phyloP scores from a whole-genome alignment of 2,113 vertebrate genomes.

The Tragelaphus strepsiceros region DNA sequence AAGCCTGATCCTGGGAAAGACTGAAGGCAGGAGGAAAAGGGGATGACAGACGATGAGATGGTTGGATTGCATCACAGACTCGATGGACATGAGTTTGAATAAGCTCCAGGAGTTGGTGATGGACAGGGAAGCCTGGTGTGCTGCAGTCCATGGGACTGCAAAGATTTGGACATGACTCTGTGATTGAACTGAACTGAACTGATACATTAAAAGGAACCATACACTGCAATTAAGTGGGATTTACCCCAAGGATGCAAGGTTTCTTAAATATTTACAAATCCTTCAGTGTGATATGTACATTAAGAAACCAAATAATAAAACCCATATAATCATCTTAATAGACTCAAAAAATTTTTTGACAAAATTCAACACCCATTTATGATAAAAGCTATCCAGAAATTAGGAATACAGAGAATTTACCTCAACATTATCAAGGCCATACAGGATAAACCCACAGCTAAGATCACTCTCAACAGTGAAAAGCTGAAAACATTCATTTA shows the following conservation, averaged over 20 bases:
- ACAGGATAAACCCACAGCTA: background rate
- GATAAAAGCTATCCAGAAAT: background rate
- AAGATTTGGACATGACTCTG: background rate
- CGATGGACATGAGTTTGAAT: background rate
- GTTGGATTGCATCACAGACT: background rate
- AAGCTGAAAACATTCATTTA: background rate
- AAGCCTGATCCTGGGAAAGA: background rate
- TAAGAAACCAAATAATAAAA: background rate
- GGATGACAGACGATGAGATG: background rate
- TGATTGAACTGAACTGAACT: background rate
- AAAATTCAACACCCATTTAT: background rate
- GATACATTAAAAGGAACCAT: background rate
- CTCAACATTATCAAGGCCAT: background rate
- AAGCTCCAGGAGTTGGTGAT: background rate
- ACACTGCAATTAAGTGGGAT: background rate
- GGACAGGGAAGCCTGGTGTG: background rate
- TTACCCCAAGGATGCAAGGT: background rate
- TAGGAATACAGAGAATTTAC: background rate
- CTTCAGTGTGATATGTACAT: background rate
- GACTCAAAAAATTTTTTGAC: background rate
- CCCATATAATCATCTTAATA: background rate
- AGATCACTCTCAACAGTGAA: background rate
- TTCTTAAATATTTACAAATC: background rate
- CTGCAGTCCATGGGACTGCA: background rate
- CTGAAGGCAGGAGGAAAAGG: background rate